Evolutionary conservation across 2,888 invertebrate species (phyloP).

Genomic region (Drosophila peninsularis): DNA sequence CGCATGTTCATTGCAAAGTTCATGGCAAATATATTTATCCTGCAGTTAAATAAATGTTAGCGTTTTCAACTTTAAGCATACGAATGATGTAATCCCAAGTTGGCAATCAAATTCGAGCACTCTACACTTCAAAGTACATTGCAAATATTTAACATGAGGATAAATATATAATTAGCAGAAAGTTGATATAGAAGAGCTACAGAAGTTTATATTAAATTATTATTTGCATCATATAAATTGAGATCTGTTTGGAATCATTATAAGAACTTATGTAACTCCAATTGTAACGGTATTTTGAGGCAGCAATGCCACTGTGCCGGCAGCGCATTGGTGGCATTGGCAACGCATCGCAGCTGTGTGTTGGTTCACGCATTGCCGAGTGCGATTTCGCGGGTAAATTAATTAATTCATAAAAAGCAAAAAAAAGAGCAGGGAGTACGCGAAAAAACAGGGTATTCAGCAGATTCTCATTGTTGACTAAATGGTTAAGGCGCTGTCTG

Average conservation of each 20-base stretch:
- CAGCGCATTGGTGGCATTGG: conserved; percentile 8
- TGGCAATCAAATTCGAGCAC: neutral
- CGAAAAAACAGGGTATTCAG: conserved; percentile 37
- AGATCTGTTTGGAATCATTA: neutral
- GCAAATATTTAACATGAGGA: neutral
- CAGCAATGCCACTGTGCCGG: neutral
- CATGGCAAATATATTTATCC: neutral
- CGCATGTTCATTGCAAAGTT: no score
- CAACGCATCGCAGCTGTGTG: conserved; percentile 25
- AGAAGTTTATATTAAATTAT: neutral
- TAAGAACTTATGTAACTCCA: no score
- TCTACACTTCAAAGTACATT: neutral
- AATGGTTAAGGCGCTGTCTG: conserved; percentile 54
- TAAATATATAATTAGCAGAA: neutral
- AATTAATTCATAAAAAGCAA: conserved; percentile 63
- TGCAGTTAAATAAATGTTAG: neutral
- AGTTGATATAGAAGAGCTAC: neutral
- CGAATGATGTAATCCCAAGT: neutral
- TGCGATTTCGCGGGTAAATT: conserved; percentile 64
- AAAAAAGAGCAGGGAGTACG: neutral
- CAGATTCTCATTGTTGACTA: conserved; percentile 48
- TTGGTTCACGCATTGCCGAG: conserved; percentile 57
- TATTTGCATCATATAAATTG: neutral
- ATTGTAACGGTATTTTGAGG: neutral
- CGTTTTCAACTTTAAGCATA: neutral